These are phyloP conservation scores for Megaustenia siamemsis DNA, from an alignment of 2,888 invertebrate species.

Conservation along the genomic window DNA sequence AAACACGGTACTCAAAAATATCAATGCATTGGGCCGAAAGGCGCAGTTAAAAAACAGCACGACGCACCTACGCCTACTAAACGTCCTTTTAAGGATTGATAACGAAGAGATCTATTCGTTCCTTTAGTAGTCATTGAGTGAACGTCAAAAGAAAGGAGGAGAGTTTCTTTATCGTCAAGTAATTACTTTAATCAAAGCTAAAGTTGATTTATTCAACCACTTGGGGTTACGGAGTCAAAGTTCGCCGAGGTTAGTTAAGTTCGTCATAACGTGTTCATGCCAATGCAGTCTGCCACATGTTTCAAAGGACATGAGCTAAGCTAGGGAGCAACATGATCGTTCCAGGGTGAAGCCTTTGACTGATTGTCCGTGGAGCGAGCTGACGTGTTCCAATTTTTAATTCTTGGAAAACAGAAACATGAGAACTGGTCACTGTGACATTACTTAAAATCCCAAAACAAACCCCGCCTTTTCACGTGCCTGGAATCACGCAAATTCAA, in stretches of 20 bases:
- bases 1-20: no score
- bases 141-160: no score
- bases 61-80: no score
- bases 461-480: background rate
- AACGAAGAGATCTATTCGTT: no score
- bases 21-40: no score
- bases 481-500: background rate
- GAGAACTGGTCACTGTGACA: background rate
- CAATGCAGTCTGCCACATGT: background rate
- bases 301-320: background rate
- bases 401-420: background rate
- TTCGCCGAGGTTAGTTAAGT: background rate
- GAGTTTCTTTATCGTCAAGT: no score
- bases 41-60: no score
- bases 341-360: background rate
- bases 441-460: background rate
- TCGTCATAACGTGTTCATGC: background rate
- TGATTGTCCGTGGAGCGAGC: constrained; percentile 7
- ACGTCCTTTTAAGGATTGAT: no score
- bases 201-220: no score
- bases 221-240: no score
- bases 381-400: background rate
- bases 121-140: no score
- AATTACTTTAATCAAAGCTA: no score
- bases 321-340: background rate